These are phyloP conservation scores for Psittacula echo DNA, from an alignment of 2,797 vertebrate genomes.

Conservation along the genomic window DNA sequence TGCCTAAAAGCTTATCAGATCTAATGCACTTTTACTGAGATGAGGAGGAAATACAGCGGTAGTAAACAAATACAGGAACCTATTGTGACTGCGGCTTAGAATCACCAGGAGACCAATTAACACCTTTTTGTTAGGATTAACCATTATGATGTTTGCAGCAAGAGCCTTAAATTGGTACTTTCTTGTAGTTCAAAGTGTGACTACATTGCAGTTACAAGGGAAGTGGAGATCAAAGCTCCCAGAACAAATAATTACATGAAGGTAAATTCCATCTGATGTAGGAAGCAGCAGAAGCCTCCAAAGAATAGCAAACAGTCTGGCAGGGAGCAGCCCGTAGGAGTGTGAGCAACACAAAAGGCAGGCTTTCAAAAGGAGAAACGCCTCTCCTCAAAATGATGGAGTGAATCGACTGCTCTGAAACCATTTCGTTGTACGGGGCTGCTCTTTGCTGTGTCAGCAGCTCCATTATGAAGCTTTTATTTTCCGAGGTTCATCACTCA, in stretches of 20 bases:
- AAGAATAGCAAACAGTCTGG: conserved; percentile 50
- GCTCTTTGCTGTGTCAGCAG: background rate
- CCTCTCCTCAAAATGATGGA: conserved; percentile 1
- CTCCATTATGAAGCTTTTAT: background rate
- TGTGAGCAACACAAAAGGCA: conserved; percentile 26
- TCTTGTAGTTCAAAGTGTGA: conserved; percentile 71
- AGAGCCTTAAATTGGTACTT: conserved; percentile 66
- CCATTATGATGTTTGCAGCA: conserved; percentile 63
- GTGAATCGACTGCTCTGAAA: background rate
- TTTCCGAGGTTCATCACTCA: conserved; percentile 26
- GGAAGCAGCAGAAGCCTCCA: conserved; percentile 55
- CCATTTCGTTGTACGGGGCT: background rate
- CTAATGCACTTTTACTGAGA: conserved; percentile 9
- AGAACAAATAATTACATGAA: conserved; percentile 75
- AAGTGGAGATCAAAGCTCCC: conserved; percentile 75
- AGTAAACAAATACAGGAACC: conserved; percentile 64
- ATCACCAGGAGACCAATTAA: conserved; percentile 74
- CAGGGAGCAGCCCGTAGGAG: conserved; percentile 8
- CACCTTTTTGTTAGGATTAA: conserved; percentile 75
- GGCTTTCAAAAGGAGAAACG: conserved; percentile 28
- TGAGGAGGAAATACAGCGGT: conserved; percentile 33
- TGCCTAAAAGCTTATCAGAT: conserved; percentile 5
- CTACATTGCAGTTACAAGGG: conserved; percentile 48
- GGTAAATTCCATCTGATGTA: conserved; percentile 62
- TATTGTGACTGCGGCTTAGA: conserved; percentile 53